A percentile compares a stretch with the other conserved stretches of the same genome.
These are phyloP conservation scores for Pecten maximus DNA, from an alignment of 2,888 invertebrate species.

Conservation along the genomic window DNA sequence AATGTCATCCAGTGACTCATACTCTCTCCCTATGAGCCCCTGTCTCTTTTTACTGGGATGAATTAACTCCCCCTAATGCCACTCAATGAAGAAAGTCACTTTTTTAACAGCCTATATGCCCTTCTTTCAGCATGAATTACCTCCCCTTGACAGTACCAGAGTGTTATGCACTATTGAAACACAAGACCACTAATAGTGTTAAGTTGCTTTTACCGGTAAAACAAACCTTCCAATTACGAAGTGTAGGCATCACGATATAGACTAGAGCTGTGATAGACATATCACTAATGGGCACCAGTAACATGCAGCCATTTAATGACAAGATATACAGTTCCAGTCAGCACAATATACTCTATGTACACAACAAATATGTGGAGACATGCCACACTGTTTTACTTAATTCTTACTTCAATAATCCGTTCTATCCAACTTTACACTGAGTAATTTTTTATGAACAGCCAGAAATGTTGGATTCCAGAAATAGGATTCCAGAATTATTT, in stretches of 20 bases:
- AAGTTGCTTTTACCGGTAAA: slow-evolving; percentile 26
- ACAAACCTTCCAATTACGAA: neutral
- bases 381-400: neutral
- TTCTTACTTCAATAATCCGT: neutral
- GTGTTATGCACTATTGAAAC: neutral
- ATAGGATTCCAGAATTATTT: neutral
- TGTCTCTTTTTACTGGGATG: neutral
- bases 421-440: neutral
- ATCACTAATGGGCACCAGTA: neutral
- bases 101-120: too few relatives aligned
- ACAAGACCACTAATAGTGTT: slow-evolving; percentile 8
- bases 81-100: too few relatives aligned
- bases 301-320: neutral
- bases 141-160: neutral
- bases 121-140: neutral
- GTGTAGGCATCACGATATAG: neutral
- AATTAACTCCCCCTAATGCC: too few relatives aligned
- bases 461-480: neutral
- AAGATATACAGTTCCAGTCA: neutral
- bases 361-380: neutral
- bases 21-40: neutral
- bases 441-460: neutral
- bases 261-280: neutral
- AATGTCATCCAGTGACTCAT: neutral
- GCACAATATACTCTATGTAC: neutral